Conservation (phyloP, 2,888 invertebrate genomes). For the Palloptera scutellata region DNA sequence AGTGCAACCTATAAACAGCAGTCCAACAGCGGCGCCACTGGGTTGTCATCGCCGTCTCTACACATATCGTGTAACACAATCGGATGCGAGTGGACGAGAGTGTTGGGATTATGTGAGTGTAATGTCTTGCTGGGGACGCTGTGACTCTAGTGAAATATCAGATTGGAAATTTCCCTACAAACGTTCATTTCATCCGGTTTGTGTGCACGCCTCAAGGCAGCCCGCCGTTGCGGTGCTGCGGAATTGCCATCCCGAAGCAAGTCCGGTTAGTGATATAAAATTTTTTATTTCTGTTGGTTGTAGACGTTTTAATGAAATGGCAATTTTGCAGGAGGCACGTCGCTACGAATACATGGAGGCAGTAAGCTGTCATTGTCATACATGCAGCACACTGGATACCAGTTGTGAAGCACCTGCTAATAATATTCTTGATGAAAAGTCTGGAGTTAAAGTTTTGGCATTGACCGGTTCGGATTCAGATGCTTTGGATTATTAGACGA, state of each 20-base stretch:
- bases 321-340: slow-evolving; percentile 67
- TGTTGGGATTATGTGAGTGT: slow-evolving; percentile 82
- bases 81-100: slow-evolving; percentile 67
- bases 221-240: slow-evolving; percentile 72
- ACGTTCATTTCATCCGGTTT: slow-evolving; percentile 84
- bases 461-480: slow-evolving; percentile 57
- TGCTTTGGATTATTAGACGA: slow-evolving; percentile 56
- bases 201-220: slow-evolving; percentile 76
- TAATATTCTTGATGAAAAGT: slow-evolving; percentile 55
- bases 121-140: slow-evolving; percentile 82
- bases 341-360: slow-evolving; percentile 83
- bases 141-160: slow-evolving; percentile 85
- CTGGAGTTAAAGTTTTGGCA: slow-evolving; percentile 55
- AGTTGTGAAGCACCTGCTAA: slow-evolving; percentile 73
- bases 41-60: slow-evolving; percentile 75
- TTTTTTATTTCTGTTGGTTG: slow-evolving; percentile 31
- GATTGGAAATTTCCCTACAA: slow-evolving; percentile 92
- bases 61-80: slow-evolving; percentile 71
- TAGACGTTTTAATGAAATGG: slow-evolving; percentile 20
- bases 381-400: slow-evolving; percentile 74
- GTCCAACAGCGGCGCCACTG: slow-evolving; percentile 65
- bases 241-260: slow-evolving; percentile 78
- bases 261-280: slow-evolving; percentile 42
- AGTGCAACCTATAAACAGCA: slow-evolving; percentile 55
- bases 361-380: slow-evolving; percentile 76